Evolutionary conservation across 2,797 vertebrate genomes (phyloP).

Genomic region (Myotis daubentonii): DNA sequence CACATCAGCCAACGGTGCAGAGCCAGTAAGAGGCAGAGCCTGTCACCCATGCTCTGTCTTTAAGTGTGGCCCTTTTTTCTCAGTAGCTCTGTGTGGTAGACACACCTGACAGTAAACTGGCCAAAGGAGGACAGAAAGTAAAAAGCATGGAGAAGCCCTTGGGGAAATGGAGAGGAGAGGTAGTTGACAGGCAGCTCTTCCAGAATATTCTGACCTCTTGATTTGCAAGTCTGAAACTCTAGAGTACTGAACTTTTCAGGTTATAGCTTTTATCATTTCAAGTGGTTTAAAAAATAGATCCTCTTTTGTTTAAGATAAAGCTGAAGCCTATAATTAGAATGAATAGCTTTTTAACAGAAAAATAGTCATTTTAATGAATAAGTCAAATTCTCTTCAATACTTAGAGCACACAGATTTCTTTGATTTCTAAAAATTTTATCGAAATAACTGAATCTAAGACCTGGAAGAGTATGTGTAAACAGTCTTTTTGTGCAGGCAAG

Average conservation of each 20-base stretch:
- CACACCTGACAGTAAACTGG: background rate
- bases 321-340: background rate
- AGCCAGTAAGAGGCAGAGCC: background rate
- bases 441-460: slow-evolving; percentile 16
- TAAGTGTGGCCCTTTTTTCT: background rate
- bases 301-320: slow-evolving; percentile 39
- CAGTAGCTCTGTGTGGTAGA: background rate
- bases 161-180: background rate
- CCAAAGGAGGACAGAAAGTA: background rate
- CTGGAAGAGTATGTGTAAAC: background rate
- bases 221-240: slow-evolving; percentile 35
- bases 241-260: background rate
- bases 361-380: slow-evolving; percentile 37
- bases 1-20: background rate
- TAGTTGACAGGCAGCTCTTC: background rate
- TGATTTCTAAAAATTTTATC: background rate
- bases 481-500: slow-evolving; percentile 17
- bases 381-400: background rate
- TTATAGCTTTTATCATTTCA: slow-evolving; percentile 24
- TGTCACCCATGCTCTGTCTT: background rate
- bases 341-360: background rate
- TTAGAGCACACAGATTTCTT: background rate
- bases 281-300: slow-evolving; percentile 17
- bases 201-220: slow-evolving; percentile 24
- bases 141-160: background rate